Evolutionary conservation across 2,888 invertebrate genomes (phyloP), one percentile per base, ranked within the genome.

Genomic region (Morinoia aosen): DNA sequence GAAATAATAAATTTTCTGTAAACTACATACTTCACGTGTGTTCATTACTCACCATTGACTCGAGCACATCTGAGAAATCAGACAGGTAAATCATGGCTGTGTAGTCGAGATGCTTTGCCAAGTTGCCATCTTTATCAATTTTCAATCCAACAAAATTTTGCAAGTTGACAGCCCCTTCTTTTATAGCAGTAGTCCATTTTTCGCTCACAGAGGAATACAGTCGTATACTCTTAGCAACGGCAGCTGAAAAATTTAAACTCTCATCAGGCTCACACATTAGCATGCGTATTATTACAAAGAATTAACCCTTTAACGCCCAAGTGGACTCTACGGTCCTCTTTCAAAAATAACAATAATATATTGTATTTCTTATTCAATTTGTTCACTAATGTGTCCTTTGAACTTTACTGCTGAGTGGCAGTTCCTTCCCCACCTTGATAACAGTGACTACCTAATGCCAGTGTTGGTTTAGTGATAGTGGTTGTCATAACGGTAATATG

Each of bases 11-110:
- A 48, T 48, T 2, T 48, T 48, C 48, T 5, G 48, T 48, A 48
- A 4, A 48, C 48, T 48, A 48, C 5, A 48, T 5, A 48, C 48
- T 48, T 48, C 48, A 48, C 48, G n/a, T n/a, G n/a, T n/a, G n/a
- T n/a, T n/a, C n/a, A n/a, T n/a, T n/a, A 93, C 93, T 93, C 33
- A 57, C 93, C 93, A 93, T 93, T 57, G 93, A 56, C n/a, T 93
- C 57, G 58, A 93, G 39, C 25, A 93, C 93, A 93, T 93, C 93
- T 58, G 93, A 93, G 57, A 93, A 93, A 57, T 93, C 93, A n/a
- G 93, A 48, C 57, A 93, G 93, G 93, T 57, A 93, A 57, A 93
- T 93, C 93, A 93, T 93, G 48, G 93, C 93, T 57, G 48, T 93
- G 93, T 93, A 93, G 40, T 93, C 93, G 57, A 93, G 93, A 39